These are phyloP conservation scores for Nasonia giraulti DNA, from an alignment of 1,140 invertebrate genomes.

Conservation along the genomic window DNA sequence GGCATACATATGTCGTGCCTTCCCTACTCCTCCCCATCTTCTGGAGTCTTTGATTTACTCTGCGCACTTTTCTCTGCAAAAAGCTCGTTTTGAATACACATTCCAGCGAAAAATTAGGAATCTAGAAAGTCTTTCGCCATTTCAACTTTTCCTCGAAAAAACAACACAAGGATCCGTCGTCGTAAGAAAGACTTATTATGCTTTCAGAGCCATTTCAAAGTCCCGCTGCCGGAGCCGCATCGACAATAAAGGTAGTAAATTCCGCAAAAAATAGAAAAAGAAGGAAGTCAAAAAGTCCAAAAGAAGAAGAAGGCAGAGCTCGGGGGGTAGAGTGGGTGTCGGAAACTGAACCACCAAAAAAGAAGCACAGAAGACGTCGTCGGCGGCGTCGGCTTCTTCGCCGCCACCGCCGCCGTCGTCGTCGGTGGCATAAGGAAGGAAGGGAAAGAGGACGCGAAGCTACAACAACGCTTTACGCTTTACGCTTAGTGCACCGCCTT, in stretches of 20 bases:
- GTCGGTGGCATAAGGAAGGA: background rate
- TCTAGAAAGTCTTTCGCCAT: background rate
- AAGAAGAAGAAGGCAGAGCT: background rate
- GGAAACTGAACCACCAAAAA: constrained; percentile 8
- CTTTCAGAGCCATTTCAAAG: background rate
- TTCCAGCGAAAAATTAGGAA: background rate
- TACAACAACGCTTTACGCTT: constrained; percentile 53
- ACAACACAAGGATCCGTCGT: background rate
- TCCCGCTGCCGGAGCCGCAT: background rate
- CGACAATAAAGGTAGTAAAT: constrained; percentile 4
- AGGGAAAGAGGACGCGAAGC: constrained; percentile 37
- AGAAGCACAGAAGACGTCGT: constrained; percentile 44
- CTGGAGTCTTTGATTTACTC: background rate
- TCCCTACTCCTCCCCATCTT: background rate
- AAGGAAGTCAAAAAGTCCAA: constrained; percentile 1
- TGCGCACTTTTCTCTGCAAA: background rate
- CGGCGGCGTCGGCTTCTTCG: no score
- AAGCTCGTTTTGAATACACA: background rate
- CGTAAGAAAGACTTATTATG: background rate
- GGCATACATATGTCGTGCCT: background rate
- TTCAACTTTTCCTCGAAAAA: background rate
- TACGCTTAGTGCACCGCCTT: constrained; percentile 28
- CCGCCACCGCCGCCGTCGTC: background rate
- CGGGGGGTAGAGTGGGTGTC: background rate
- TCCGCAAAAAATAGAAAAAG: background rate